A percentile compares a stretch with the other conserved stretches of the same genome.
Evolutionary conservation across 1,140 invertebrate species (phyloP).

Genomic region (Drosophila neocordata): DNA sequence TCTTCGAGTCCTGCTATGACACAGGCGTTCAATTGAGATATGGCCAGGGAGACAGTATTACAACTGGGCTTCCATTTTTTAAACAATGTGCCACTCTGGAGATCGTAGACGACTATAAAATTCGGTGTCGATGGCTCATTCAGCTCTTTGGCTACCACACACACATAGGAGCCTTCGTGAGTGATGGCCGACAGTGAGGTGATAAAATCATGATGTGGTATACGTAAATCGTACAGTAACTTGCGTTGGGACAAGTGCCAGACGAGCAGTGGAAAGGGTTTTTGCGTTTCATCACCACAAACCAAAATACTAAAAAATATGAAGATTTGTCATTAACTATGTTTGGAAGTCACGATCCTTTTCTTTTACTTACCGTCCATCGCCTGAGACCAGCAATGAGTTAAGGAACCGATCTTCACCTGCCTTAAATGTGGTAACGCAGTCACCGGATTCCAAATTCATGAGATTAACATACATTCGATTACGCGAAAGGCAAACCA

Average conservation of each 20-base stretch:
- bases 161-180: slow-evolving; percentile 90
- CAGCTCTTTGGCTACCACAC: slow-evolving; percentile 89
- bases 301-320: slow-evolving; percentile 87
- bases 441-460: slow-evolving; percentile 90
- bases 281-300: slow-evolving; percentile 95
- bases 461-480: slow-evolving; percentile 96
- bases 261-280: slow-evolving; percentile 93
- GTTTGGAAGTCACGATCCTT: neutral
- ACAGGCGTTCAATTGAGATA: slow-evolving; percentile 90
- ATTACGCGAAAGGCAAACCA: slow-evolving; percentile 92
- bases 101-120: slow-evolving; percentile 95
- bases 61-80: slow-evolving; percentile 94
- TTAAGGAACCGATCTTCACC: slow-evolving; percentile 94
- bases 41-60: slow-evolving; percentile 91
- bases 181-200: slow-evolving; percentile 92
- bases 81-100: slow-evolving; percentile 95
- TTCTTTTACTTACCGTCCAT: slow-evolving; percentile 86
- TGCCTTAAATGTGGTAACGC: slow-evolving; percentile 94
- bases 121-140: slow-evolving; percentile 90
- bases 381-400: slow-evolving; percentile 92
- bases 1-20: slow-evolving; percentile 93
- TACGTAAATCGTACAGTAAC: slow-evolving; percentile 92
- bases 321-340: neutral
- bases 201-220: slow-evolving; percentile 94
- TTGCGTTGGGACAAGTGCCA: slow-evolving; percentile 93